Conservation (phyloP, 2,113 vertebrate genomes). For the Myiozetetes cayanensis region DNA sequence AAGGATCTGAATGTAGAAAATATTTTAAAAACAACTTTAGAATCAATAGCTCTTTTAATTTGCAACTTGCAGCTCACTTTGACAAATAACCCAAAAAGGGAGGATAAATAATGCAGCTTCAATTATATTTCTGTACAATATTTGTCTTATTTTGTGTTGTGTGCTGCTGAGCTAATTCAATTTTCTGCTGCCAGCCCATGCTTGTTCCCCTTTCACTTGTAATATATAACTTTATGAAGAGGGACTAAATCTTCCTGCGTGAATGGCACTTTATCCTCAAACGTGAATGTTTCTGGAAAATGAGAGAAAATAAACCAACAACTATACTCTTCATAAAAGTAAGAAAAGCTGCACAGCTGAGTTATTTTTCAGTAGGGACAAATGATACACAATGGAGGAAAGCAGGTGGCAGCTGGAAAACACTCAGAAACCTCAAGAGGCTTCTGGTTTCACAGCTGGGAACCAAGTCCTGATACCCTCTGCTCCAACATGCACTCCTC, state of each 20-base stretch:
- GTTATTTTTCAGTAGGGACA: neutral
- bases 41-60: conserved; percentile 67
- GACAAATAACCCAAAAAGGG: conserved; percentile 35
- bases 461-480: neutral
- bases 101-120: conserved; percentile 56
- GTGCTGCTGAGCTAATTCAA: conserved; percentile 64
- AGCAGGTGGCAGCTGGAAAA: neutral
- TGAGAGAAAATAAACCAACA: neutral
- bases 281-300: neutral
- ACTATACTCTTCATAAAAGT: neutral
- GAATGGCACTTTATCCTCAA: conserved; percentile 21
- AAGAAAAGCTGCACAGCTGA: neutral
- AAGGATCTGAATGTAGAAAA: conserved; percentile 24
- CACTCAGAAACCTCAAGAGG: neutral
- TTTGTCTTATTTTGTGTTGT: conserved; percentile 65
- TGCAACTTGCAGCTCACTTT: conserved; percentile 32
- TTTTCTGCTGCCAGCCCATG: conserved; percentile 59
- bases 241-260: conserved; percentile 44
- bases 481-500: rapidly evolving
- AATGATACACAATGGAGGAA: neutral
- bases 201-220: conserved; percentile 50
- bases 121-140: conserved; percentile 65
- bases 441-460: conserved; percentile 8
- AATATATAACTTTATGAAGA: conserved; percentile 57
- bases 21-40: conserved; percentile 53